phyloP scores from a whole-genome alignment of 2,113 vertebrate genomes.

The Lathamus discolor region DNA sequence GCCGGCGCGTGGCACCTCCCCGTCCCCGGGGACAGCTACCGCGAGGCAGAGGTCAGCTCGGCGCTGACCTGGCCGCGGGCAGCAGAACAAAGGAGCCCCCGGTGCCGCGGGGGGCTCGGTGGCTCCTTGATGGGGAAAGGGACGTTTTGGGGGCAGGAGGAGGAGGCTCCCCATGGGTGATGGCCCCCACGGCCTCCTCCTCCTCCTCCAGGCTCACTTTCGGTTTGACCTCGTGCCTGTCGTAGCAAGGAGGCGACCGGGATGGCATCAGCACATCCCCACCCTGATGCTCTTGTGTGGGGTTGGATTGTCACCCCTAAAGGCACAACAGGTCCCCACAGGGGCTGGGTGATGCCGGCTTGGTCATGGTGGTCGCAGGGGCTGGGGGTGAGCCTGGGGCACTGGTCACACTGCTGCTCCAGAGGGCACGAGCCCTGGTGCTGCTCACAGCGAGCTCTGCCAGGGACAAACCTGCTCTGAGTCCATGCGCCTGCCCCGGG shows the following conservation, averaged over 20 bases:
- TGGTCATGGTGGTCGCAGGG: background rate
- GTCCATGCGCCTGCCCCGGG: background rate
- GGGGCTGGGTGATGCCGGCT: fast-evolving
- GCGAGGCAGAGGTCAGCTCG: conserved; percentile 36
- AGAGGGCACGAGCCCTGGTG: background rate
- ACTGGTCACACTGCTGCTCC: fast-evolving
- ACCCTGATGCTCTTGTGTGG: background rate
- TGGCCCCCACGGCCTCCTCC: fast-evolving
- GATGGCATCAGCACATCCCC: fast-evolving
- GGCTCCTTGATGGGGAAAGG: background rate
- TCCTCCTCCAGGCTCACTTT: background rate
- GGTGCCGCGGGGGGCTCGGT: fast-evolving
- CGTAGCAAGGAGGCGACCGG: background rate
- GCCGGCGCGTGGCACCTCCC: conserved; percentile 19
- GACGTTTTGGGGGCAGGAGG: background rate
- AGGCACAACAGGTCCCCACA: fast-evolving
- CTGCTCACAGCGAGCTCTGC: background rate
- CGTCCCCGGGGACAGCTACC: background rate
- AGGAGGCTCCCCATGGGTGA: background rate
- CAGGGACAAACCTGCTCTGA: background rate
- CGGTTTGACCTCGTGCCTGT: background rate
- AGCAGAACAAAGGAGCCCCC: conserved; percentile 53
- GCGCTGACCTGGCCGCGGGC: background rate
- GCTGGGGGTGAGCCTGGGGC: background rate
- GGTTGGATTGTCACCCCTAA: background rate